These are phyloP conservation scores for Anoplius nigerrimus DNA, from an alignment of 2,888 invertebrate genomes.

Conservation along the genomic window DNA sequence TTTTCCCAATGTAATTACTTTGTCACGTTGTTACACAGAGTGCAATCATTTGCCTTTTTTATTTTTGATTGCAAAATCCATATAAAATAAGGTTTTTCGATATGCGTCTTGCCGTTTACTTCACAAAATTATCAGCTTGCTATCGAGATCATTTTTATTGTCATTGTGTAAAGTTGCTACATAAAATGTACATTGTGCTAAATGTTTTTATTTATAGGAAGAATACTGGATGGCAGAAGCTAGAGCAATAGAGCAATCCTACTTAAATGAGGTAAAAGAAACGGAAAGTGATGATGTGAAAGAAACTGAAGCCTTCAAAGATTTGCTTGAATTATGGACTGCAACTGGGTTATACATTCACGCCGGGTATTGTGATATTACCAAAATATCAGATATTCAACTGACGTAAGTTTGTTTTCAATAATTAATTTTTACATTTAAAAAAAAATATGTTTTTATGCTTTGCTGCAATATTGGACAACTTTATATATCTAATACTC, in stretches of 20 bases:
- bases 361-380: constrained; percentile 55
- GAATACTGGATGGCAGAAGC: constrained; percentile 82
- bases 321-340: constrained; percentile 70
- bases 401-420: constrained; percentile 55
- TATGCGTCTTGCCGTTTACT: not conserved
- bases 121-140: no score
- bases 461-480: no score
- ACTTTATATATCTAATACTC: no score
- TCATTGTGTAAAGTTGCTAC: not conserved
- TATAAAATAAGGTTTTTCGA: not conserved
- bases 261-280: constrained; percentile 59
- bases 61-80: not conserved
- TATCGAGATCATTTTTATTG: not conserved
- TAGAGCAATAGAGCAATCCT: constrained; percentile 75
- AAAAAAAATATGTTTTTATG: no score
- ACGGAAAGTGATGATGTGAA: constrained; percentile 61
- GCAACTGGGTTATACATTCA: constrained; percentile 64
- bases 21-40: no score
- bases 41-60: no score
- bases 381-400: constrained; percentile 62
- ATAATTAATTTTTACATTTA: not conserved
- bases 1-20: no score
- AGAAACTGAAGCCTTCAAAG: constrained; percentile 51
- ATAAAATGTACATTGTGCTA: not conserved
- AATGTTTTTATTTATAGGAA: constrained; percentile 62